These are phyloP conservation scores for Bombycilla garrulus DNA, from an alignment of 2,113 vertebrate genomes.

Conservation along the genomic window DNA sequence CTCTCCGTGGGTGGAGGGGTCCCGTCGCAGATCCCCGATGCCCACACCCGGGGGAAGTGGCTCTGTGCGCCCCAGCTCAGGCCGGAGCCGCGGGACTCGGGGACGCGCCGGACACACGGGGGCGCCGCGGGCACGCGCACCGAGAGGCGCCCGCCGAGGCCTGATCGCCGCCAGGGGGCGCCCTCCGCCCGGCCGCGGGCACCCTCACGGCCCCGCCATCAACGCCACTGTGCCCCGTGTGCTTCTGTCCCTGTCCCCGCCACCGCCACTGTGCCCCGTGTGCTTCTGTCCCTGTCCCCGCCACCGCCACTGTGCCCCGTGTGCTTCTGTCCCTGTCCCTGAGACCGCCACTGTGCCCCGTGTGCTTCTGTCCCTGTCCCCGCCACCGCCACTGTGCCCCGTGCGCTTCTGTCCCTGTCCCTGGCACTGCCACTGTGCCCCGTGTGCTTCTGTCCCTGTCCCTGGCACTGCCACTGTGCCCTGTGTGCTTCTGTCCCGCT, in stretches of 20 bases:
- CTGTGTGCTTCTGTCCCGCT: not conserved
- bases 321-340: not conserved
- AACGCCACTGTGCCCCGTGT: rapidly evolving
- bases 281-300: not conserved
- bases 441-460: too few relatives aligned
- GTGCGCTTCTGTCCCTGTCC: not conserved
- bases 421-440: not conserved
- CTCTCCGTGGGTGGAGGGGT: too few relatives aligned
- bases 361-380: not conserved
- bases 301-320: not conserved
- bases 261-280: not conserved
- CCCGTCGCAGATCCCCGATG: rapidly evolving
- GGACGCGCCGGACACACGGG: not conserved
- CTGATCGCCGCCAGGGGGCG: not conserved
- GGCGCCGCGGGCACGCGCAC: not conserved
- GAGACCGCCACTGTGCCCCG: not conserved
- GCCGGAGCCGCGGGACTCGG: not conserved
- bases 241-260: not conserved
- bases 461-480: not conserved
- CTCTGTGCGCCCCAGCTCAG: rapidly evolving
- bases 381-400: too few relatives aligned
- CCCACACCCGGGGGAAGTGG: rapidly evolving
- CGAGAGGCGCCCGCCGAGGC: rapidly evolving
- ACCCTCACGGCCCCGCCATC: not conserved
- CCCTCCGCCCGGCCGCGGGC: not conserved